Base-by-base conservation (phyloP, 2,888 invertebrate genomes). In the Nomada fucata region DNA sequence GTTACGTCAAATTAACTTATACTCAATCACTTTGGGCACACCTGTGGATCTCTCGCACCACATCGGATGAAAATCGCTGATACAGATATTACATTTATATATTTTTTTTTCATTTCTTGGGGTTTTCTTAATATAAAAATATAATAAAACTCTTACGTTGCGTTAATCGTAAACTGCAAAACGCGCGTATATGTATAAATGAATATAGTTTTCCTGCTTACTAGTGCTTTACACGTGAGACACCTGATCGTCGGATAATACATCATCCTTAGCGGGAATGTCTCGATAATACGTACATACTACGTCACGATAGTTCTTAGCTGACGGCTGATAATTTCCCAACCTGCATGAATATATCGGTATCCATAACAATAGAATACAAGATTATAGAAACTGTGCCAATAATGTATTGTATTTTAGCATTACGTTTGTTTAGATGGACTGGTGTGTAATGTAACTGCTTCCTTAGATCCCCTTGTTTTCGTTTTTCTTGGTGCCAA, bases 161-260 rank as follows among this genome's bases (percentile, higher is more conserved):
- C 23, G 13, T 75, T 73, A 74, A 7, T 50, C 10, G 9, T 50
- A 44, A 36, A 53, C 1, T 60, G 10, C 36, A 50, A 61, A 18
- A 68, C 0, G 13, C 15, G 44, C 13, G 50, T 13, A 26, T 47
- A 18, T 47, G 67, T 23, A n/a, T 29, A 7, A 15, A 36, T 47
- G 47, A 57, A 57, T 11, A 59, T 29, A 50, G 1, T 23, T 13
- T 13, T 9, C 26, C 5, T 18, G 10, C 13, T 7, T 26, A 50
- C 57, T 47, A 42, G 26, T 29, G 23, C 15, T 69, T 70, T 79
- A 84, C 55, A 76, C 29, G 15, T 73, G 65, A 42, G 90, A 91
- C 15, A 77, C 13, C 73, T 90, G 86, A 69, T 91, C 88, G 26
- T 91, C 91, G 1, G 91, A 91, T 47, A 92, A 78, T 13, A 85